Base-by-base conservation (phyloP, 92 coral and sea anemone species). In the Diadumene lineata region DNA sequence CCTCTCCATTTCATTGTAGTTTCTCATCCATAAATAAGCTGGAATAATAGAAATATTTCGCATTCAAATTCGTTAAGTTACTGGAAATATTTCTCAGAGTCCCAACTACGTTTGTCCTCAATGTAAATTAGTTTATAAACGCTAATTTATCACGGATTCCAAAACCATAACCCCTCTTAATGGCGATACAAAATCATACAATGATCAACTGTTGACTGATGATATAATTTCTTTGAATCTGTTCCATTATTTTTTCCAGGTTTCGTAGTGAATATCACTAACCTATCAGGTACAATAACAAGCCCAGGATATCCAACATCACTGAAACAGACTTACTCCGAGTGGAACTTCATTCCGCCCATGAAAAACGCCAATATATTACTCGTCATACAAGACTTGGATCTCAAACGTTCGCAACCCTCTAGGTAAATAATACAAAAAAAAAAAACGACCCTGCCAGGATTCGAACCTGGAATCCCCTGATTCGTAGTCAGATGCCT, bases 401-500 rank as follows among this genome's bases (percentile, higher is more conserved):
- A 62, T 30, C 68, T 62, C 17, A 28, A 62, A 1, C 68, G 68
- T 1, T 27, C 19, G 68, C 43, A 26, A 62, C 11, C 68, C 7
- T 4, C 68, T 28, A 62, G 68, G 68, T 62, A 62, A 60, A 44
- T 44, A 44, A 44, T 44, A 8, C 51, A 8, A 44, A 44, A 8
- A 44, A 8, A 8, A 44, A 44, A 17, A 44, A 44, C 94, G 97
- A 92, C 94, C 94, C 86, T 67, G 93, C 93, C 93, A 91, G 97
- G 93, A 88, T 85, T 91, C 97, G 97, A 91, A 91, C 93, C 97
- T 91, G 97, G 88, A 91, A 91, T 88, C 93, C 88, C 90, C 97
- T 88, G 93, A 88, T 91, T 50, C 93, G 93, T 88, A 84, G 93
- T 84, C 93, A 91, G 90, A 88, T 85, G 93, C 96, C 98, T 92